A percentile compares a stretch with the other conserved stretches of the same genome.
phyloP scores from a whole-genome alignment of 1,140 invertebrate species.

The Tetraneura akinire region DNA sequence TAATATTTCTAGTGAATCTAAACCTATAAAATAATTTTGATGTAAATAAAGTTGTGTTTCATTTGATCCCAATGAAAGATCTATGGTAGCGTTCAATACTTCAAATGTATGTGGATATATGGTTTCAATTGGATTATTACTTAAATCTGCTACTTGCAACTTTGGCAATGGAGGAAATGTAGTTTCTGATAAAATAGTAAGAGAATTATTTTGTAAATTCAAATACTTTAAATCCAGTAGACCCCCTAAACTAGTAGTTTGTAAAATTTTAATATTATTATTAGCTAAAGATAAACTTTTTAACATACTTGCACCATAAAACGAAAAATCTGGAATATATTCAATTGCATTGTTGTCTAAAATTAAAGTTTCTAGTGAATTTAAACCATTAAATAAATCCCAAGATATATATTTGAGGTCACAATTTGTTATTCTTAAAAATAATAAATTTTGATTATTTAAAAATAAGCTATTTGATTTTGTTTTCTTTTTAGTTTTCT shows the following conservation, averaged over 20 bases:
- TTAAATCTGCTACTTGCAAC: conserved; percentile 65
- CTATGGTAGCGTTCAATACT: conserved; percentile 68
- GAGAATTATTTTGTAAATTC: conserved; percentile 68
- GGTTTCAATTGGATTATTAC: conserved; percentile 67
- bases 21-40: conserved; percentile 67
- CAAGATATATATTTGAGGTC: conserved; percentile 66
- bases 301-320: conserved; percentile 68
- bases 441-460: conserved; percentile 62
- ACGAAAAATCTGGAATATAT: conserved; percentile 69
- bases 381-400: conserved; percentile 71
- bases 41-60: conserved; percentile 59
- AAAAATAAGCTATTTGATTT: conserved; percentile 62
- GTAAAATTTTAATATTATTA: conserved; percentile 67
- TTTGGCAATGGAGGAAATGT: conserved; percentile 72
- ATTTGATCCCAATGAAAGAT: conserved; percentile 65
- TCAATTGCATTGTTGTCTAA: conserved; percentile 67
- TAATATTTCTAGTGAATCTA: conserved; percentile 63
- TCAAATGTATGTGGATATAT: conserved; percentile 64
- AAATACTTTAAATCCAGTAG: conserved; percentile 67
- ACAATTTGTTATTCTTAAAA: conserved; percentile 65
- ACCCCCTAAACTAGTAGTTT: conserved; percentile 69
- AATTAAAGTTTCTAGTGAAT: conserved; percentile 65
- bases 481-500: conserved; percentile 60
- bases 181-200: conserved; percentile 69
- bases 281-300: conserved; percentile 66